Conservation (phyloP, 1,140 invertebrate genomes). For the Diabrotica virgifera region DNA sequence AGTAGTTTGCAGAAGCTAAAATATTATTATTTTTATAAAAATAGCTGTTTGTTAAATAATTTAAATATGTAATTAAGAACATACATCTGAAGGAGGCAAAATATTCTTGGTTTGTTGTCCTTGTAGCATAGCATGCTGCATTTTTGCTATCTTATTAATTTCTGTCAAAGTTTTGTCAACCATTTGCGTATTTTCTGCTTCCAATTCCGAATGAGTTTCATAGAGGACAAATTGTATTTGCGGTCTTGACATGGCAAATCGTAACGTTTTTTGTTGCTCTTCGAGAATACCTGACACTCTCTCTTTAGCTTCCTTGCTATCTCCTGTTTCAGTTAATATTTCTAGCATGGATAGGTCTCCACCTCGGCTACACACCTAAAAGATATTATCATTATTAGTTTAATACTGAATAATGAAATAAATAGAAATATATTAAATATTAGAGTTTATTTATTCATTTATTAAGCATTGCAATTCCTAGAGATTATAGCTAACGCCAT, state of each 20-base stretch:
- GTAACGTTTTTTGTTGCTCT: conserved; percentile 64
- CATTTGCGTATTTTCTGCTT: conserved; percentile 64
- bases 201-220: conserved; percentile 67
- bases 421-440: no score
- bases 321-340: conserved; percentile 63
- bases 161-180: conserved; percentile 58
- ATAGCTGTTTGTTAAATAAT: no score
- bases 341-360: conserved; percentile 67
- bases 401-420: no score
- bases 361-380: conserved; percentile 57
- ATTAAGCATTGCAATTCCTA: no score
- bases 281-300: conserved; percentile 60
- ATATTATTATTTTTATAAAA: no score
- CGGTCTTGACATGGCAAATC: conserved; percentile 64
- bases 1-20: no score
- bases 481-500: no score
- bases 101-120: conserved; percentile 39
- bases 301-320: conserved; percentile 56
- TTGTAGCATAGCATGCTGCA: conserved; percentile 58
- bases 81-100: neutral
- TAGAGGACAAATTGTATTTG: conserved; percentile 70
- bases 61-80: no score
- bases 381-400: neutral
- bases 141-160: conserved; percentile 59
- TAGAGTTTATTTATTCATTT: no score